Evolutionary conservation across 2,888 invertebrate species (phyloP), one percentile per base, ranked within the genome.

Genomic region (Drosophila paucipuncta): DNA sequence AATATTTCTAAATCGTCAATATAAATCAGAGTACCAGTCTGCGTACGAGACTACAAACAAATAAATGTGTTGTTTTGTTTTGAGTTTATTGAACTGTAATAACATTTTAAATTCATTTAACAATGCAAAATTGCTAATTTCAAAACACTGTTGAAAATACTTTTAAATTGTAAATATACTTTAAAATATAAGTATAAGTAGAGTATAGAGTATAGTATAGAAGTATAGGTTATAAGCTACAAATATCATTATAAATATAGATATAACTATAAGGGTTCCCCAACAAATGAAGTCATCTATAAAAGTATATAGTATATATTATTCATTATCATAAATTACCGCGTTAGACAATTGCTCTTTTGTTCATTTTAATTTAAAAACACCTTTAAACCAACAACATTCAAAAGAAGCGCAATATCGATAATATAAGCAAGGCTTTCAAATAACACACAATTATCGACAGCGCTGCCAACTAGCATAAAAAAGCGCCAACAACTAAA

Each of bases 51-150:
- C 28, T 62, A 47, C 33, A 39, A 18, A 62, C 28, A 53, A 53
- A 47, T 47, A 61, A 64, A 75, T 59, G 52, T 62, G 37, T 58
- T 79, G 68, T 77, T 83, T 67, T 60, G 62, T 60, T 68, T 33
- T 41, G 39, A 58, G 80, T 74, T 83, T 71, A 39, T 73, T 83
- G 84, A 85, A 83, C 89, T 72, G 18, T 31, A 39, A 70, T 72
- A 39, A 65, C 25, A 41, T 52, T 13, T 61, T 49, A 61, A 16
- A 4, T n/a, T 62, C 35, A 25, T 53, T 37, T 37, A 10, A 16
- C 22, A 7, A 53, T 28, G 11, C 33, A 30, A 37, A 49, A 49
- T 50, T 28, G 13, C 22, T 30, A 50, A 58, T 16, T 30, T n/a
- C 11, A 30, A 62, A 57, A 49, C 33, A 11, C 31, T 25, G 3